Evolutionary conservation across 2,113 vertebrate species (phyloP), one percentile per base, ranked within the genome.

Genomic region (Eidolon helvum): DNA sequence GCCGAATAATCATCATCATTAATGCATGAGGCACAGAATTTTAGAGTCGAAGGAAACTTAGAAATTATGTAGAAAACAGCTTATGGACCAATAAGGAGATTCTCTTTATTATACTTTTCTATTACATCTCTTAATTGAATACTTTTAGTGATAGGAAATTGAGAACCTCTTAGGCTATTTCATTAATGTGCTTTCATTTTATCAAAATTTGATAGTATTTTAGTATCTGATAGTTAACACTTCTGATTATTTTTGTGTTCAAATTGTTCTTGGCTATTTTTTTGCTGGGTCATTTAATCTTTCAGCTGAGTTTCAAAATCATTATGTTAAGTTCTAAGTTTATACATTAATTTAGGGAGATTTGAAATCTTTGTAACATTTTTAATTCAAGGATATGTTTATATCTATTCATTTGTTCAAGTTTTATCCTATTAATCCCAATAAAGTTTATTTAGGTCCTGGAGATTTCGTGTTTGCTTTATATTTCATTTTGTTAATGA

Each of bases 361-460:
- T 91, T 94, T 35, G 28, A 91, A 84, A 84, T 84, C 38, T 87
- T 91, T 87, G 24, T 22, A 94, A 71, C 84, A 55, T 78, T n/a
- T 90, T 91, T 87, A 11, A 43, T 50, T 71, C 6, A 80, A 90
- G 30, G 77, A 40, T 3, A n/a, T 75, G 26, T 6, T 57, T 71
- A 30, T 74, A n/a, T 57, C 11, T 63, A 7, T 77, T 43, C 26
- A 74, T 33, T 87, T 74, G 5, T 88, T 79, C 10, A 59, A 55
- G 24, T 74, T 40, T 82, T 45, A 75, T 66, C 48, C 50, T 84
- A 12, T 72, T 11, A 19, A 7, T 83, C 22, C 14, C 48, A 78
- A 94, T n/a, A 53, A 91, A 61, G 14, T 83, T 87, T 87, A 43
- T 61, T 30, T 57, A 79, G 15, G 10, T 74, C 45, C 45, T 71